Percentiles rank a stretch among this genome's conserved stretches.
These are phyloP conservation scores for Gymnosoma rotundatum DNA, from an alignment of 2,888 invertebrate genomes.

Conservation along the genomic window DNA sequence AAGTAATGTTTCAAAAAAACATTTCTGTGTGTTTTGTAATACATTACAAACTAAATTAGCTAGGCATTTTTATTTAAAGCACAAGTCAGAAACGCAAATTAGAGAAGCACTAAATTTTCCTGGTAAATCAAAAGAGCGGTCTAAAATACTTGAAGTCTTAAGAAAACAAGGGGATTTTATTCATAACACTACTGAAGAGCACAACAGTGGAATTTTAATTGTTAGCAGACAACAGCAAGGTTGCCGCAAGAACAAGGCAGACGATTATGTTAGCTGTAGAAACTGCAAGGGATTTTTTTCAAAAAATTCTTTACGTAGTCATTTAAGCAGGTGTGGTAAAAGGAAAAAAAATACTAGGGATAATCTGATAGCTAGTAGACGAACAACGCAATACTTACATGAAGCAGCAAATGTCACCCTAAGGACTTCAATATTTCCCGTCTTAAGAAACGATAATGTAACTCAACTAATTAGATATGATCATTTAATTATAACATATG, in stretches of 20 bases:
- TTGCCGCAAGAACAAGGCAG: not conserved
- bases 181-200: not conserved
- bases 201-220: not conserved
- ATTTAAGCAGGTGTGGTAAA: not conserved
- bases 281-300: not conserved
- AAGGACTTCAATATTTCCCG: too few relatives aligned
- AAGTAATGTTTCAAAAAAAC: not conserved
- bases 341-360: not conserved
- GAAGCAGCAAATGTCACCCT: too few relatives aligned
- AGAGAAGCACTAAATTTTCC: not conserved
- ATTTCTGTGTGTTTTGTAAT: constrained; percentile 4
- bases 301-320: not conserved
- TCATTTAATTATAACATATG: not conserved
- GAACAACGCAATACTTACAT: too few relatives aligned
- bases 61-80: constrained; percentile 1
- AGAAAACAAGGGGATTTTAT: constrained; percentile 15
- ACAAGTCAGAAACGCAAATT: not conserved
- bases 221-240: not conserved
- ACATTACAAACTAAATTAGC: not conserved
- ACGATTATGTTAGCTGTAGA: not conserved
- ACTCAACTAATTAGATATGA: not conserved
- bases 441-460: not conserved
- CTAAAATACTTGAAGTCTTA: not conserved
- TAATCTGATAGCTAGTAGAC: not conserved
- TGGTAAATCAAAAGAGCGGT: not conserved